A percentile compares a stretch with the other conserved stretches of the same genome.
Conservation (phyloP, 2,888 invertebrate species). For the Phalera bucephala region DNA sequence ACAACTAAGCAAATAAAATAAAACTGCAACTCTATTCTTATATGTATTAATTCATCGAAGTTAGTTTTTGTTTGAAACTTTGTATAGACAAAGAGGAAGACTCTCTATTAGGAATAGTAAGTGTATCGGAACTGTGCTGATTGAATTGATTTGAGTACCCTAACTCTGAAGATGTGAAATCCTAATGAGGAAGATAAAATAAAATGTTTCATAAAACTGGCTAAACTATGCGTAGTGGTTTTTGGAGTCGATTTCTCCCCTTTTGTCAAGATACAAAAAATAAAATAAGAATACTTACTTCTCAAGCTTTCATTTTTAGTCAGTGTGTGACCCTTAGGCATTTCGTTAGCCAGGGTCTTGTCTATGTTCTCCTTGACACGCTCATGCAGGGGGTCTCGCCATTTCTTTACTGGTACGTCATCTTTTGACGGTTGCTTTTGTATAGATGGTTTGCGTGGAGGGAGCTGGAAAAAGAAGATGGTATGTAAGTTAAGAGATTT, state of each 20-base stretch:
- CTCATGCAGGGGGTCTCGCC: conserved; percentile 78
- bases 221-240: no score
- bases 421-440: conserved; percentile 76
- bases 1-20: conserved; percentile 38
- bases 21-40: conserved; percentile 38
- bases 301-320: conserved; percentile 79
- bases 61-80: conserved; percentile 13
- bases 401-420: conserved; percentile 72
- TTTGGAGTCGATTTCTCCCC: no score
- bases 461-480: conserved; percentile 50
- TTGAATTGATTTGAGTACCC: no score
- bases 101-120: no score
- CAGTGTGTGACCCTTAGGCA: conserved; percentile 77
- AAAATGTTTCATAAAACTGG: no score
- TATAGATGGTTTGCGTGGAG: conserved; percentile 72
- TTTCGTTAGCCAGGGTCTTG: conserved; percentile 74
- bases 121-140: no score
- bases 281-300: conserved; percentile 56
- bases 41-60: conserved; percentile 35
- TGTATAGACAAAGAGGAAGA: no score
- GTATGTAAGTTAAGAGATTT: no score
- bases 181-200: no score
- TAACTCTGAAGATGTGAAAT: no score
- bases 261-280: no score
- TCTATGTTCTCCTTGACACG: conserved; percentile 79